These are phyloP conservation scores for Lagocephalus sceleratus DNA, from an alignment of 2,797 vertebrate species.

Conservation along the genomic window DNA sequence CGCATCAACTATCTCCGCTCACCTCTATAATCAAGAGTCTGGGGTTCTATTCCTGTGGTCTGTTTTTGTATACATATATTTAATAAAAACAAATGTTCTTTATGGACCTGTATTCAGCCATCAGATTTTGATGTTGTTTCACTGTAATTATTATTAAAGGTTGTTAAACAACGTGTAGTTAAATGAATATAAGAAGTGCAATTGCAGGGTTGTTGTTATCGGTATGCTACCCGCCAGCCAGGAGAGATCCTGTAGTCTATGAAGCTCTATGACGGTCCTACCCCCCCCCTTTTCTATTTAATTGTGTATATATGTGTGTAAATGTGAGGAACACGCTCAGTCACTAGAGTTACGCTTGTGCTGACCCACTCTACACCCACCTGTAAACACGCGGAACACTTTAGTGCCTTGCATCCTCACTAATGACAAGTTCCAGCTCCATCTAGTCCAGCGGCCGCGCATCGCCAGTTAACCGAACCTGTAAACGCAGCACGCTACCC, in stretches of 20 bases:
- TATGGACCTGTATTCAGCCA: slow-evolving; percentile 95
- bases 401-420: slow-evolving; percentile 76
- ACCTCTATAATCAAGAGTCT: slow-evolving; percentile 58
- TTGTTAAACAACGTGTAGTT: slow-evolving; percentile 98
- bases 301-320: slow-evolving; percentile 59
- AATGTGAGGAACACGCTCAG: slow-evolving; percentile 60
- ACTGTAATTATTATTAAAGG: slow-evolving; percentile 95
- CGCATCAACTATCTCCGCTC: slow-evolving; percentile 26
- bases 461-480: slow-evolving; percentile 30
- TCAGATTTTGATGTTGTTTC: slow-evolving; percentile 98
- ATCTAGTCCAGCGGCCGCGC: slow-evolving; percentile 41
- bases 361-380: slow-evolving; percentile 52
- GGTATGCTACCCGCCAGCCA: slow-evolving; percentile 51
- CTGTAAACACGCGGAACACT: slow-evolving; percentile 67
- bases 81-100: slow-evolving; percentile 82
- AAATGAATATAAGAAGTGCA: slow-evolving; percentile 81
- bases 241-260: slow-evolving; percentile 60
- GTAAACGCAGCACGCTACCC: slow-evolving; percentile 12
- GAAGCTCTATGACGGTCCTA: slow-evolving; percentile 67
- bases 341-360: slow-evolving; percentile 55
- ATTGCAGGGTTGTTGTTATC: slow-evolving; percentile 73
- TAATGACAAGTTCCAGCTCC: slow-evolving; percentile 57
- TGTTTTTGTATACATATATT: slow-evolving; percentile 73
- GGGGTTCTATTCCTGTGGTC: slow-evolving; percentile 69
- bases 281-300: slow-evolving; percentile 56